phyloP scores from a whole-genome alignment of 2,113 vertebrate genomes.

The Ochotona princeps region DNA sequence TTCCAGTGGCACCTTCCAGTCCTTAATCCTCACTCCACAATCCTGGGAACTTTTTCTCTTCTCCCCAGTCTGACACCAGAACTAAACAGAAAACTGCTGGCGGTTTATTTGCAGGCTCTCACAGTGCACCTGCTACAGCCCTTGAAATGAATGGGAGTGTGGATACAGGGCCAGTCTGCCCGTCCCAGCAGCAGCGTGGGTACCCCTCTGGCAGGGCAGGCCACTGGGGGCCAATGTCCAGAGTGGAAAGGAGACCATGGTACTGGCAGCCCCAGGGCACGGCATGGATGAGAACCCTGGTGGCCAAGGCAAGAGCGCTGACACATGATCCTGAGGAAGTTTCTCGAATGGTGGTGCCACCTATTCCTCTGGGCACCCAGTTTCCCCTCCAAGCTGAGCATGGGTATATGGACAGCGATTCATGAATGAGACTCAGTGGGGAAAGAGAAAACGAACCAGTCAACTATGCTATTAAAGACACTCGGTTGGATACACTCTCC shows the following conservation, averaged over 20 bases:
- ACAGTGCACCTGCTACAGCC: background rate
- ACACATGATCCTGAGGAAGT: background rate
- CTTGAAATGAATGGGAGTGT: background rate
- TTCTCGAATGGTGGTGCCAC: background rate
- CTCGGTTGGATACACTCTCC: background rate
- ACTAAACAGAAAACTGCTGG: background rate
- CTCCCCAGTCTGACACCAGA: background rate
- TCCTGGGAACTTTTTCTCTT: background rate
- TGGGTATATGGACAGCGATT: background rate
- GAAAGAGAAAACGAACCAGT: background rate
- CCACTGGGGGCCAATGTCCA: background rate
- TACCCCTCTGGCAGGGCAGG: accelerated
- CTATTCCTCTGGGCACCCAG: background rate
- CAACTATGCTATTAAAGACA: background rate
- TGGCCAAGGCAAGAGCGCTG: background rate
- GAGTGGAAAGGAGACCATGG: background rate
- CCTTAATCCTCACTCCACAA: background rate
- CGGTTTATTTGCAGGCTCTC: background rate
- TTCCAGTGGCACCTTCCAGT: background rate
- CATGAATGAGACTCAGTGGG: background rate
- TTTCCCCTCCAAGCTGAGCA: background rate
- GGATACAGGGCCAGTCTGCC: background rate
- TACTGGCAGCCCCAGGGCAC: background rate
- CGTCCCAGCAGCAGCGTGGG: background rate
- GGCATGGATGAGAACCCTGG: background rate